These are phyloP conservation scores for Ondatra zibethicus DNA, from an alignment of 2,113 vertebrate species.

Conservation along the genomic window DNA sequence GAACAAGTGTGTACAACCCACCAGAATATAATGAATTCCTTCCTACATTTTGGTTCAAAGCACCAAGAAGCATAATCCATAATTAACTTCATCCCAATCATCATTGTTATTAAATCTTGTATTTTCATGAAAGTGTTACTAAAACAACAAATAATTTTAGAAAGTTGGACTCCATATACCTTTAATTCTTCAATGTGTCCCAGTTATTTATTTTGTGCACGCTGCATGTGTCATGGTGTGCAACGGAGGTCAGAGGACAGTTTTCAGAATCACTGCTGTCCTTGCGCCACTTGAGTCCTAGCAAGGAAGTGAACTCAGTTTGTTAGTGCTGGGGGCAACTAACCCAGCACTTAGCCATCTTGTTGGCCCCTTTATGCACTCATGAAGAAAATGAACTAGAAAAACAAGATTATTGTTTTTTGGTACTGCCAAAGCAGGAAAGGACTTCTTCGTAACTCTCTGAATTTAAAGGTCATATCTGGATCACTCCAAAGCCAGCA, in stretches of 20 bases:
- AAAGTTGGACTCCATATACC: neutral
- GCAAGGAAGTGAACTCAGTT: neutral
- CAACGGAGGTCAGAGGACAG: too few species aligned
- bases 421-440: neutral
- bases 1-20: neutral
- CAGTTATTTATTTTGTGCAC: neutral
- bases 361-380: neutral
- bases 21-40: slow-evolving; percentile 7
- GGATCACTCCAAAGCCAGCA: neutral
- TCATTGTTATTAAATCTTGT: neutral
- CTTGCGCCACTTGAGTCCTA: too few species aligned
- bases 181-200: neutral
- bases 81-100: slow-evolving; percentile 19
- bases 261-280: neutral
- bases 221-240: neutral
- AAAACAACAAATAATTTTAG: slow-evolving; percentile 44
- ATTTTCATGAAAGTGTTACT: slow-evolving; percentile 45
- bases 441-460: neutral
- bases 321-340: neutral
- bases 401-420: slow-evolving; percentile 35
- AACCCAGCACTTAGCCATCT: neutral
- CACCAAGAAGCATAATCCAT: neutral
- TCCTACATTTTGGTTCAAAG: neutral
- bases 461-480: neutral
- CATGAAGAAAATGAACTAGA: slow-evolving; percentile 25